Percentiles rank a stretch among this genome's conserved stretches.
phyloP scores from a whole-genome alignment of 2,797 vertebrate species.

The Sebastes taczanowskii region DNA sequence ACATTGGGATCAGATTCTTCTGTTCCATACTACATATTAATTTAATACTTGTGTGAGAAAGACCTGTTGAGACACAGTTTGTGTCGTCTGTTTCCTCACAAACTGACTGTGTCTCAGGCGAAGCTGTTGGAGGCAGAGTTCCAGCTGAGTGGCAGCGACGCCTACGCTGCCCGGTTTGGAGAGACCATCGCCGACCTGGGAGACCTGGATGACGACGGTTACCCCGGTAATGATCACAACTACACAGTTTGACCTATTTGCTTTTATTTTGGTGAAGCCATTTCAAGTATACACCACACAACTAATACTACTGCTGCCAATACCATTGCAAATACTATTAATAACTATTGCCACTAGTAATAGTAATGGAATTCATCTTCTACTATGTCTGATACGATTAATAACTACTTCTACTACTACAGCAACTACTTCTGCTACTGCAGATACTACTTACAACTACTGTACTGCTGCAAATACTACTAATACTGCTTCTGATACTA shows the following conservation, averaged over 20 bases:
- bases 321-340: not conserved
- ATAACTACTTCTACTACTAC: not conserved
- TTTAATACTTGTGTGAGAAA: not conserved
- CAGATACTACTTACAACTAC: not conserved
- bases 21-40: not conserved
- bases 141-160: constrained; percentile 85
- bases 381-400: not conserved
- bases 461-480: not conserved
- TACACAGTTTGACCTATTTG: not conserved
- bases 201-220: constrained; percentile 95
- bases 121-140: constrained; percentile 85
- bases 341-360: not conserved
- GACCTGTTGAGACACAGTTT: too few species aligned
- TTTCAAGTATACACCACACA: not conserved
- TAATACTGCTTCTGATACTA: not conserved
- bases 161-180: constrained; percentile 92
- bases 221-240: constrained; percentile 83
- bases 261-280: not conserved
- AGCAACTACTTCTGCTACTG: not conserved
- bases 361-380: not conserved
- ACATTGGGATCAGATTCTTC: not conserved
- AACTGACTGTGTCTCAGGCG: constrained; percentile 66
- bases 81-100: not conserved
- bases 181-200: constrained; percentile 91
- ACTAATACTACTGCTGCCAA: not conserved